Base-by-base conservation (phyloP, 2,797 vertebrate species). In the Philypnodon macrostomus region DNA sequence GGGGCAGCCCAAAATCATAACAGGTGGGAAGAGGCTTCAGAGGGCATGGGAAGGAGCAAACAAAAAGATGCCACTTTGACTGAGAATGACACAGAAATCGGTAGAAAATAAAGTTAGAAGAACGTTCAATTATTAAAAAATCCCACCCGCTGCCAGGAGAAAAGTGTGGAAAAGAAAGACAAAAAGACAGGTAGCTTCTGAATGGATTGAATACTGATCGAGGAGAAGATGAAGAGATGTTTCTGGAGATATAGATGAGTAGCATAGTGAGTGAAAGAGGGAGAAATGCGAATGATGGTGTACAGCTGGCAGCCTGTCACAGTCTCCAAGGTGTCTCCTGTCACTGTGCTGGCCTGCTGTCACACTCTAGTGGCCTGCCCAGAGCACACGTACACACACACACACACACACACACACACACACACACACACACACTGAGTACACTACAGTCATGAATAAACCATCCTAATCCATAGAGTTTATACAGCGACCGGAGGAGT, bases 271-370 rank as follows among this genome's bases (percentile, higher is more conserved):
- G 77, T 66, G 69, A 70, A 79, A 69, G 76, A 73, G n/a, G n/a
- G 80, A 74, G 76, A 82, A 79, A 85, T 78, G 70, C 65, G 67
- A 79, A 81, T 85, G 83, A 87, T 87, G 81, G 81, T 81, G 81
- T 85, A 84, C 85, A 85, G 80, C 86, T 89, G 84, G 84, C 83
- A 85, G 77, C 83, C 85, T 87, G 85, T 86, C 83, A 88, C 80
- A 81, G 80, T 87, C 83, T 86, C 85, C 81, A 88, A 85, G 87
- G 83, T 88, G 87, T 87, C 85, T 87, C 85, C 81, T 87, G 85
- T 88, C 87, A 87, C 77, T 75, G 81, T 77, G 80, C 82, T 87
- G 81, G 86, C 83, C 86, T 84, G 83, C 83, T 87, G 84, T 87
- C 85, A 86, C 84, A 87, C 85, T 86, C 85, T 86, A 86, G 83